These are phyloP conservation scores for Argyrosomus regius DNA, from an alignment of 2,797 vertebrate species.

Conservation along the genomic window DNA sequence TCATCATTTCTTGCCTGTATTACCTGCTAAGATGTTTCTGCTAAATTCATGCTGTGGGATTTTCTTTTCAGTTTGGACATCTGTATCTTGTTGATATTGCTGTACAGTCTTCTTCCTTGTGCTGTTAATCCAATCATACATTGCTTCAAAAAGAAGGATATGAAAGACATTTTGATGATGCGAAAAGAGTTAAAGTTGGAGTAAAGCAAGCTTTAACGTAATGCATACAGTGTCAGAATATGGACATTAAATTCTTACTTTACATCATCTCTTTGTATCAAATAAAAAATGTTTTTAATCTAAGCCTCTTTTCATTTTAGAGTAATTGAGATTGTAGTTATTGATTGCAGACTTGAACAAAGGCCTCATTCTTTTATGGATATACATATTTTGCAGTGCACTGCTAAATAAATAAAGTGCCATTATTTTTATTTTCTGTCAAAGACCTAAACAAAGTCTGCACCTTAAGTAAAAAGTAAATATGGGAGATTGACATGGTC, in stretches of 20 bases:
- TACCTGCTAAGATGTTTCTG: conserved; percentile 65
- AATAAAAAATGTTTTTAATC: neutral
- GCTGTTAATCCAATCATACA: conserved; percentile 84
- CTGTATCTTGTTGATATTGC: conserved; percentile 66
- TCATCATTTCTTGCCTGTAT: conserved; percentile 70
- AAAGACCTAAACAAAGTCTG: neutral
- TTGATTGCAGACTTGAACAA: too few species aligned
- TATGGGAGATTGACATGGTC: neutral
- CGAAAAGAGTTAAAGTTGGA: conserved; percentile 5
- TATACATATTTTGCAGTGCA: neutral
- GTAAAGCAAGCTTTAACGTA: neutral
- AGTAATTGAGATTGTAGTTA: neutral
- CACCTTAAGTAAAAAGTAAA: neutral
- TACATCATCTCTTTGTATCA: neutral
- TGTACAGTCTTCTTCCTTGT: conserved; percentile 76
- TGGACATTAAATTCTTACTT: neutral
- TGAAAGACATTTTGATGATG: conserved; percentile 42
- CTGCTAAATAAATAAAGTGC: neutral
- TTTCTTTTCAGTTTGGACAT: conserved; percentile 61
- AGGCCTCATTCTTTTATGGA: neutral
- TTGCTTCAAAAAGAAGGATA: conserved; percentile 71
- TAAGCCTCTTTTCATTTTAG: neutral
- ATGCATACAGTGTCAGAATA: neutral
- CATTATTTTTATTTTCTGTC: neutral
- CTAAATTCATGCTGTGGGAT: conserved; percentile 14